Base-by-base conservation (phyloP, 35 echinoderm and acorn worm species). In the Apostichopus californicus region DNA sequence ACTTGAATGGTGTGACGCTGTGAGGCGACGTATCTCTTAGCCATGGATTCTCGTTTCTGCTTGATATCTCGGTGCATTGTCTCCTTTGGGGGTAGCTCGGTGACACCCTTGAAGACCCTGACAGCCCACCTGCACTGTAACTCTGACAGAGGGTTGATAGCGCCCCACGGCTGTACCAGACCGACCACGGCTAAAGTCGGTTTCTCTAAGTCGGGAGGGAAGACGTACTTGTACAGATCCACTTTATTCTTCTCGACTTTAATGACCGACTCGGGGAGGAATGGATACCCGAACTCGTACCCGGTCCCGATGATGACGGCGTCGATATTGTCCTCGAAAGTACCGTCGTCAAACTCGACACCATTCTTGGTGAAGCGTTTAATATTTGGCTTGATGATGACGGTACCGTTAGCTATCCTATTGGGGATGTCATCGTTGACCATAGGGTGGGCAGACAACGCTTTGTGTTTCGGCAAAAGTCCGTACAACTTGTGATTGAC, bases 1-100 rank as follows among this genome's bases (percentile, higher is more conserved):
- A 98, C 96, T 79, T 98, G 94, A 65, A 98, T 94, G 57, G 96
- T 94, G 72, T 98, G 96, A 15, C 96, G 94, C 64, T 78, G 94
- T 1, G 96, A 98, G n/a, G 79, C 57, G 22, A 95, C 86, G 53
- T 95, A 98, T 5, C 94, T 68, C 56, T 92, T 86, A 9, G 72
- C 78, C 90, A 95, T 94, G 14, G 92, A 77, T 25, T 94, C 92
- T 86, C 90, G 88, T 56, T 86, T 94, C 63, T 77, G 55, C 18
- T 22, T 54, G n/a, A 98, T 91, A 57, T 95, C 91, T 28, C 17
- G 78, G 17, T 75, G 2, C 94, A 98, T 98, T 34, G 23, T 55
- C 25, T 59, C 24, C 59, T 88, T 59, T 61, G 80, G 70, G 5
- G 96, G 96, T 5, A 96, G 89, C 56, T 78, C 79, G 9, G 87